Evolutionary conservation across 2,797 vertebrate species (phyloP).

Genomic region (Echiichthys vipera): DNA sequence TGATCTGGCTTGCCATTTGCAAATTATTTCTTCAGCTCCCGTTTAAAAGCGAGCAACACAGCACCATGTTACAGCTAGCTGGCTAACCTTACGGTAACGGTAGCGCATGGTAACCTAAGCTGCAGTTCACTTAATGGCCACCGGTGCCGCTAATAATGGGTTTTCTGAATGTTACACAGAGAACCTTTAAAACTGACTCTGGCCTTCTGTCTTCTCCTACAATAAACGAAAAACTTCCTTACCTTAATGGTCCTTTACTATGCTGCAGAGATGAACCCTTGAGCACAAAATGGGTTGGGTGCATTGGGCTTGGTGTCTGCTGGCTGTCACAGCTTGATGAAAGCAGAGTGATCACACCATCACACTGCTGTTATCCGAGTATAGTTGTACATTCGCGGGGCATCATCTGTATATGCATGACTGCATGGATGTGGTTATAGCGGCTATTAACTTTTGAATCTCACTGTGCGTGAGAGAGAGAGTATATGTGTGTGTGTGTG

Average conservation of each 20-base stretch:
- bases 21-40: too few relatives aligned
- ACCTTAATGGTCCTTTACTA: slow-evolving; percentile 11
- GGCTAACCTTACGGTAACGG: too few relatives aligned
- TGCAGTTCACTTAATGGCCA: too few relatives aligned
- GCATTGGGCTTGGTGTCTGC: slow-evolving; percentile 75
- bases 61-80: too few relatives aligned
- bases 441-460: slow-evolving; percentile 56
- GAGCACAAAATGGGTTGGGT: slow-evolving; percentile 60
- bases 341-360: slow-evolving; percentile 62
- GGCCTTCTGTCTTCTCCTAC: slow-evolving; percentile 45
- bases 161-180: too few relatives aligned
- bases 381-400: slow-evolving; percentile 72
- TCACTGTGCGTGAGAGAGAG: slow-evolving; percentile 23
- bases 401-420: slow-evolving; percentile 76
- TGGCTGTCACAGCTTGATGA: slow-evolving; percentile 74
- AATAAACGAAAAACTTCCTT: slow-evolving; percentile 22
- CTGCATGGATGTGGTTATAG: slow-evolving; percentile 71
- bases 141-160: too few relatives aligned
- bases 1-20: too few relatives aligned
- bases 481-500: slow-evolving; percentile 7
- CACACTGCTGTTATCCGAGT: slow-evolving; percentile 73
- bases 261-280: slow-evolving; percentile 33
- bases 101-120: too few relatives aligned
- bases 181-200: slow-evolving; percentile 49
- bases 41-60: too few relatives aligned